Evolutionary conservation across 2,797 vertebrate species (phyloP).

Genomic region (Parambassis ranga): DNA sequence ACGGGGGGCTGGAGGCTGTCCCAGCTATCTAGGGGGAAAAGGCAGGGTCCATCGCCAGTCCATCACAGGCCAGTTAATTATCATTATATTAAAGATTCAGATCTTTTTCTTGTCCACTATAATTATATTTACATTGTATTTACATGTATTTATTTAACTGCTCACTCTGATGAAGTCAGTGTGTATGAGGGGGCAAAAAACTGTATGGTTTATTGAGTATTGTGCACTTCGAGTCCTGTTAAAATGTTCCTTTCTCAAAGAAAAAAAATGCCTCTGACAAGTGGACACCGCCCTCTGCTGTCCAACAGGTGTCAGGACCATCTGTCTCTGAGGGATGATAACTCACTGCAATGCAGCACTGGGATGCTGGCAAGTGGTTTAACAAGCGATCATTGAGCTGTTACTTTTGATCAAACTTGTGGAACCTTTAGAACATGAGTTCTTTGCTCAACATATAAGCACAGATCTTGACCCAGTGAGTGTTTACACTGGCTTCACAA

Average conservation of each 20-base stretch:
- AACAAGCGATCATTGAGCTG: constrained; percentile 30
- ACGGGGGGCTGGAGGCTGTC: too few species aligned
- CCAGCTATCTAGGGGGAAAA: too few species aligned
- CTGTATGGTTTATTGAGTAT: not conserved
- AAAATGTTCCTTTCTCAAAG: not conserved
- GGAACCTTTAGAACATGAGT: not conserved
- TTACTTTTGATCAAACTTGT: constrained; percentile 19
- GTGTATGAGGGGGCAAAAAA: too few species aligned
- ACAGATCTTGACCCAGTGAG: not conserved
- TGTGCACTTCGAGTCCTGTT: not conserved
- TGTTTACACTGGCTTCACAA: not conserved
- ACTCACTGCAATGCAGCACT: constrained; percentile 82
- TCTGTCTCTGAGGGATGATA: constrained; percentile 12
- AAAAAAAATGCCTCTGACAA: constrained; percentile 22
- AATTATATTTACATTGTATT: too few species aligned
- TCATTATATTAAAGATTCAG: too few species aligned
- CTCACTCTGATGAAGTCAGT: too few species aligned
- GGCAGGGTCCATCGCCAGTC: too few species aligned
- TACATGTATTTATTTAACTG: too few species aligned
- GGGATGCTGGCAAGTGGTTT: constrained; percentile 36
- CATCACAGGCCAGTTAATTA: too few species aligned
- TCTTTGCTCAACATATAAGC: not conserved
- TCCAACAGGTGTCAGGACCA: constrained; percentile 29
- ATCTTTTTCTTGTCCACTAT: too few species aligned
- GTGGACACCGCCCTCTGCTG: constrained; percentile 75